Base-by-base conservation (phyloP, 2,888 invertebrate species). In the Eilema sororculum region DNA sequence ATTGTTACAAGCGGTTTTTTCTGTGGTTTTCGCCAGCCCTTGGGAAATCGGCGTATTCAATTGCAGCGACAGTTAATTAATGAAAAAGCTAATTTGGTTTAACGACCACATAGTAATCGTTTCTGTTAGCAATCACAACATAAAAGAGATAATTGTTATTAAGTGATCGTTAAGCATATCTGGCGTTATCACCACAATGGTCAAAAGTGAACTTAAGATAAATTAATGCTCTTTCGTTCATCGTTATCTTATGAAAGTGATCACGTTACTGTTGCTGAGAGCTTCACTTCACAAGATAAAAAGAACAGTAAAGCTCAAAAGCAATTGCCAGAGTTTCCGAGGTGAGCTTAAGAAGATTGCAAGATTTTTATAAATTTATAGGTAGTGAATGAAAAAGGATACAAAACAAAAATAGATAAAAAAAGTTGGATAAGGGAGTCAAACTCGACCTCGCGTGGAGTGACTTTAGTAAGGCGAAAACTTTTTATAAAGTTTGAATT, bases 21-120 rank as follows among this genome's bases (percentile, higher is more conserved):
- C 67, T 73, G 52, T 63, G 68, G 73, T 78, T 69, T 68, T 67
- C 24, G 56, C 62, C 65, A 67, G 70, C 79, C 62, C 64, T 61
- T 2, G 78, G 81, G 79, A 79, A 79, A 81, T 81, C 67, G 78
- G 66, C 65, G 73, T 65, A 71, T 80, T 80, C 80, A 80, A 79
- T 81, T 80, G 79, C 73, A 69, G 72, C 65, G 69, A 76, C 73
- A 78, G 76, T 79, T 78, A 57, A 71, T 81, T 68, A 71, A 70
- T 76, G 69, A 67, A 64, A 76, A 76, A 79, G 68, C 62, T 81
- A 79, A 79, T 79, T 65, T 73, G 69, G 69, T 64, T 73, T 72
- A 79, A 81, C 62, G 73, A 80, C 70, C 64, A 66, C 60, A 68
- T 70, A 69, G 74, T 64, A 65, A 78, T 77, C 68, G 33, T 61